Evolutionary conservation across 2,888 invertebrate genomes (phyloP), one percentile per base, ranked within the genome.

Genomic region (Drosophila melanosoma): DNA sequence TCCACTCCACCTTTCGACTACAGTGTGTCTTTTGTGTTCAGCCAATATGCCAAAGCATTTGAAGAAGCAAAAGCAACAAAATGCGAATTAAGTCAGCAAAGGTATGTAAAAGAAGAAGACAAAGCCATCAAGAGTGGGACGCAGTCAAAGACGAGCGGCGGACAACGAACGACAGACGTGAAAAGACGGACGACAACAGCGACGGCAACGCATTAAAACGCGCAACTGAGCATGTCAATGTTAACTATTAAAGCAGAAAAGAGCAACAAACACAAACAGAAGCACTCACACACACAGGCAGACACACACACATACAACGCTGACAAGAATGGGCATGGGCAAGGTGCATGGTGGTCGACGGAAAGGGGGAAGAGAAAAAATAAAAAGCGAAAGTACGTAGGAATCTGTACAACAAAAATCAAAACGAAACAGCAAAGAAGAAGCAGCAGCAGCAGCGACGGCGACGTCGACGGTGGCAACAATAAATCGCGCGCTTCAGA

Each of bases 211-310:
- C 80, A 82, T 80, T 81, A 80, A 80, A 79, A 82, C 78, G 80
- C 86, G 83, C 89, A 88, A 75, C 90, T 82, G 76, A 88, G 89
- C 87, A 83, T 90, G 90, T 90, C 87, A 88, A 79, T 83, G 86
- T 79, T 85, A 69, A 81, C 83, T 82, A 83, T 85, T 83, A 82
- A 87, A 78, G 79, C 82, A 76, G 73, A 74, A 74, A 74, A 81
- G 66, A 70, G 61, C 76, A 76, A 61, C 71, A 68, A 61, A 67
- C 53, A 60, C 53, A 67, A 36, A 45, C 17, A 53, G 59, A 63
- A 38, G 33, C 54, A 69, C 53, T 52, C 36, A 57, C 51, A 51
- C 36, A 53, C 12, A 52, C 29, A 48, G 26, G 26, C 26, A 26
- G 26, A 38, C 53, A 48, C 64, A 20, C 48, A 67, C 42, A 62